phyloP scores from a whole-genome alignment of 2,888 invertebrate species.

The Ecdyonurus torrentis region DNA sequence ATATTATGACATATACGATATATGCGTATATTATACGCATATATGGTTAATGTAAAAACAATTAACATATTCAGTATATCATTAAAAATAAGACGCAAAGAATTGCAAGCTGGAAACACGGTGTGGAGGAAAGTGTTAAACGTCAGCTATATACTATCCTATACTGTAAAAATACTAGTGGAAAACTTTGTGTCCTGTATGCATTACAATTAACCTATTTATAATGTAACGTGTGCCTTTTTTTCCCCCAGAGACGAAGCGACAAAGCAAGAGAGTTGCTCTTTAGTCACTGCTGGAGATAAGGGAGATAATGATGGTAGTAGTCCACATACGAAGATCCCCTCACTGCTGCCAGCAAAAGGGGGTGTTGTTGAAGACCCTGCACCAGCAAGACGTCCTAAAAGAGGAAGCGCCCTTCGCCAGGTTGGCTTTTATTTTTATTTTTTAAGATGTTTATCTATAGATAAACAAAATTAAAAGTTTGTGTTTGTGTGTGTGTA shows the following conservation, averaged over 20 bases:
- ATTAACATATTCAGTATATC: no score
- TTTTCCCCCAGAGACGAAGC: not conserved
- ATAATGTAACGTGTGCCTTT: no score
- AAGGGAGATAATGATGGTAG: not conserved
- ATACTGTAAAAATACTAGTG: no score
- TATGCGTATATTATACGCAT: no score
- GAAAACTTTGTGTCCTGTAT: no score
- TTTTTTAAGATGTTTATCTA: not conserved
- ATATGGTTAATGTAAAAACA: no score
- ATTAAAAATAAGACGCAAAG: no score
- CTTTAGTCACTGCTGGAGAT: not conserved
- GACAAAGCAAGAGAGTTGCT: not conserved
- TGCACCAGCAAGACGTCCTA: not conserved
- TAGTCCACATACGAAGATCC: not conserved
- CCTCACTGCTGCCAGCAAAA: not conserved
- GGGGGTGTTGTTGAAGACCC: not conserved
- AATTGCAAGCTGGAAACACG: no score
- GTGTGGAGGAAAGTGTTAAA: no score
- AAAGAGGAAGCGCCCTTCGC: slow-evolving; percentile 6
- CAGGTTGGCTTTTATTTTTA: slow-evolving; percentile 27
- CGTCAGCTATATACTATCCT: no score
- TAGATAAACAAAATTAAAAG: not conserved
- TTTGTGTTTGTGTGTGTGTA: not conserved
- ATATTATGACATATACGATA: no score
- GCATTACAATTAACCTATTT: no score